Evolutionary conservation across 2,797 vertebrate species (phyloP).

Genomic region (Mallotus villosus): DNA sequence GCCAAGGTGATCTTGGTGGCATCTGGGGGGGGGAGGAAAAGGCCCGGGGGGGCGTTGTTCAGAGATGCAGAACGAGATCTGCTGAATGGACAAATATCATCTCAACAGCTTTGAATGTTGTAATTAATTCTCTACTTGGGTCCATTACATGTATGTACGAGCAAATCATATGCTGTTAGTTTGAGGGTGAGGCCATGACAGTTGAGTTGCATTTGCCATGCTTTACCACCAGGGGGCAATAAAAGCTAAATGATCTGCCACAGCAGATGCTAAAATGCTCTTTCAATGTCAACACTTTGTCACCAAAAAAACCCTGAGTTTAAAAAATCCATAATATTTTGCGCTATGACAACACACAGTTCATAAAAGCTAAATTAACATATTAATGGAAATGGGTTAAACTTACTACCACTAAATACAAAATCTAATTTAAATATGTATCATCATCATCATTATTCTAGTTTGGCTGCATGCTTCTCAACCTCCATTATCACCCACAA

Average conservation of each 20-base stretch:
- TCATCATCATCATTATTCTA: too few relatives aligned
- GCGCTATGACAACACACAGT: too few relatives aligned
- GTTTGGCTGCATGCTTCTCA: too few relatives aligned
- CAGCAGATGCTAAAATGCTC: neutral
- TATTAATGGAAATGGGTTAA: too few relatives aligned
- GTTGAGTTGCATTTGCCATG: slow-evolving; percentile 28
- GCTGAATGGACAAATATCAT: neutral
- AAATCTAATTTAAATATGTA: too few relatives aligned
- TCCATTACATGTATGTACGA: neutral
- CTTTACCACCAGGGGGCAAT: slow-evolving; percentile 68
- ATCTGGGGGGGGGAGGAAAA: slow-evolving; percentile 72
- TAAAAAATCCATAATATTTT: neutral
- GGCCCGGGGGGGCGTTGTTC: slow-evolving; percentile 8
- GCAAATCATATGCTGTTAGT: neutral
- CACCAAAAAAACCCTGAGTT: neutral
- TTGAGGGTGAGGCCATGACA: neutral
- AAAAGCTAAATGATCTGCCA: slow-evolving; percentile 44
- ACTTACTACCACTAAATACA: too few relatives aligned
- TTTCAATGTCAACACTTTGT: neutral
- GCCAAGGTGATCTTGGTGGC: slow-evolving; percentile 92
- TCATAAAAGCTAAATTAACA: too few relatives aligned
- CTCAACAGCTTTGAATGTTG: neutral
- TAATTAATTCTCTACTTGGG: neutral
- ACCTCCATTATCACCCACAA: too few relatives aligned
- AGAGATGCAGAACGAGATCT: neutral